phyloP scores from a whole-genome alignment of 2,888 invertebrate genomes.

The Pegoplata infirma region DNA sequence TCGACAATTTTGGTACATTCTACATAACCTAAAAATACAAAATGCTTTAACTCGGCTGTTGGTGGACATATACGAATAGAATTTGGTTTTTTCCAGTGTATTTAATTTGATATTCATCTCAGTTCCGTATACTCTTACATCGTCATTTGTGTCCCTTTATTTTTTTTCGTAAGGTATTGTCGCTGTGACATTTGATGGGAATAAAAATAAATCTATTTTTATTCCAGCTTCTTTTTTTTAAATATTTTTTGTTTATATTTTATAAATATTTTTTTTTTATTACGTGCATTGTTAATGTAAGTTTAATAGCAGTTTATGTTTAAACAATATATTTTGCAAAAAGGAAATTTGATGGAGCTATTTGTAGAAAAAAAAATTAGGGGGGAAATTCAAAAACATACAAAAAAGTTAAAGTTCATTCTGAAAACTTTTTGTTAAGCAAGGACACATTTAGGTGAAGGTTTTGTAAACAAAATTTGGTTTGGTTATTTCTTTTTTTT shows the following conservation, averaged over 20 bases:
- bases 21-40: no score
- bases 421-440: background rate
- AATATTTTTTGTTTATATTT: background rate
- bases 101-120: constrained; percentile 3
- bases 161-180: background rate
- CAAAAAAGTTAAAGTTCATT: constrained; percentile 31
- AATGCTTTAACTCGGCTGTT: no score
- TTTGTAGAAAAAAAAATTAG: background rate
- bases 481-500: no score
- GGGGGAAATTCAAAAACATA: background rate
- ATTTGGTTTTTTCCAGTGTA: background rate
- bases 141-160: background rate
- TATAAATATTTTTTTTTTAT: background rate
- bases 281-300: constrained; percentile 7
- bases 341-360: background rate
- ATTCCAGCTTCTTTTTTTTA: background rate
- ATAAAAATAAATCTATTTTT: constrained; percentile 22
- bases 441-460: constrained; percentile 2
- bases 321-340: no score
- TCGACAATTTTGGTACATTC: no score
- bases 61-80: no score
- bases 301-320: constrained; percentile 21
- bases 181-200: constrained; percentile 23
- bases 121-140: background rate
- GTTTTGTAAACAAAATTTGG: background rate